Conservation (phyloP, 2,888 invertebrate species). For the Phaonia tiefii region DNA sequence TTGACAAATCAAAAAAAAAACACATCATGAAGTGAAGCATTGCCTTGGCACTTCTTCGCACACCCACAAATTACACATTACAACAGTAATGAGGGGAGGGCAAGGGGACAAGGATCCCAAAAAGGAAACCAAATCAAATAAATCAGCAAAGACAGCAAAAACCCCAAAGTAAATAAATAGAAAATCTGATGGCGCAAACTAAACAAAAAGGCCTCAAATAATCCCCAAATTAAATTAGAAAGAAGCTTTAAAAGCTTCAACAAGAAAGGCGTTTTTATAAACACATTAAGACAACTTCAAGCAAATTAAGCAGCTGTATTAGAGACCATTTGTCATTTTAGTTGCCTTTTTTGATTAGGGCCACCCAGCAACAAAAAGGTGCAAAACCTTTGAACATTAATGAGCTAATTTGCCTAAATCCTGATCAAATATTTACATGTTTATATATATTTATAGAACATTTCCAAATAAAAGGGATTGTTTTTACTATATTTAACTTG, state of each 20-base stretch:
- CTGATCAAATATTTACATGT: slow-evolving; percentile 32
- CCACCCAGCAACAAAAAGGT: too few relatives aligned
- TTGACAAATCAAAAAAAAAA: slow-evolving; percentile 18
- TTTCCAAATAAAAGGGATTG: too few relatives aligned
- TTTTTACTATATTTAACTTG: slow-evolving; percentile 24
- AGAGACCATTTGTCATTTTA: too few relatives aligned
- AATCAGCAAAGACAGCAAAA: background rate
- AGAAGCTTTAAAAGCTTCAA: too few relatives aligned
- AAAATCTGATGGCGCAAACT: slow-evolving; percentile 5
- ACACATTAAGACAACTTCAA: too few relatives aligned
- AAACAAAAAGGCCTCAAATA: background rate
- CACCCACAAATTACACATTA: background rate
- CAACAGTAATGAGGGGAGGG: background rate
- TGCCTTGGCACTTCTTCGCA: too few relatives aligned
- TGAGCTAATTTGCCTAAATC: slow-evolving; percentile 21
- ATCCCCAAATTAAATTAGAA: too few relatives aligned
- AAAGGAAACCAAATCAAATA: too few relatives aligned
- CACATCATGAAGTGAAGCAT: background rate
- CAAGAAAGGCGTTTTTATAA: too few relatives aligned
- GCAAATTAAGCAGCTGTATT: too few relatives aligned
- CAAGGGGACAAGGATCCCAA: background rate
- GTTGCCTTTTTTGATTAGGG: too few relatives aligned
- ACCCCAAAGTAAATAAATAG: background rate
- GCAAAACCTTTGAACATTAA: slow-evolving; percentile 26
- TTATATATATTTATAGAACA: too few relatives aligned